These are phyloP conservation scores for Stomorhina lunata DNA, from an alignment of 2,888 invertebrate species.

Conservation along the genomic window DNA sequence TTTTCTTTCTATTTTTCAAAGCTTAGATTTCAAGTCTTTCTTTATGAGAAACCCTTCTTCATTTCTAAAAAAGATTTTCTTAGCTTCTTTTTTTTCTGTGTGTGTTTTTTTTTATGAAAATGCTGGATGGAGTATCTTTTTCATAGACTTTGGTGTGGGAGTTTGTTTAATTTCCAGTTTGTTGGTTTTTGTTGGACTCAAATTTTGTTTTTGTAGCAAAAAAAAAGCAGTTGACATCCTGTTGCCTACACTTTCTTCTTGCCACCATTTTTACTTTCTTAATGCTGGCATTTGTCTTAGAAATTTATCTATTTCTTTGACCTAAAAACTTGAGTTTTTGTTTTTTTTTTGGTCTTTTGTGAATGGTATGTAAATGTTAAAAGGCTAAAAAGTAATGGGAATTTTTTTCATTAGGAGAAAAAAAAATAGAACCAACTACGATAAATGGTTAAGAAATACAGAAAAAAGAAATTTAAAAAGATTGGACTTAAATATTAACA, in stretches of 20 bases:
- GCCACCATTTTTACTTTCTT: conserved; percentile 33
- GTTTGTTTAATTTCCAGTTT: conserved; percentile 14
- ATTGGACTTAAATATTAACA: no score
- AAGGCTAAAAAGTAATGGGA: conserved; percentile 14
- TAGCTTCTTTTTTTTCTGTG: neutral
- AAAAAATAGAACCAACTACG: no score
- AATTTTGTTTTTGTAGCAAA: neutral
- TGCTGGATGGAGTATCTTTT: no score
- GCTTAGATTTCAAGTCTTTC: neutral
- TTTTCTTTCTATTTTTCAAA: neutral
- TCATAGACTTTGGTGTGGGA: conserved; percentile 50
- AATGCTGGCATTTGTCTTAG: conserved; percentile 9
- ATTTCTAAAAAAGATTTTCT: neutral
- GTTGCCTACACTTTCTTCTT: conserved; percentile 62
- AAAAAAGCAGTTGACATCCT: conserved; percentile 55
- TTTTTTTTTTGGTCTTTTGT: neutral
- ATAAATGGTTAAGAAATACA: no score
- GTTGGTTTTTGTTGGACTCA: neutral
- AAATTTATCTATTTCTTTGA: conserved; percentile 41
- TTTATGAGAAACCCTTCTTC: conserved; percentile 42
- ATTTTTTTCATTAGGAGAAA: no score
- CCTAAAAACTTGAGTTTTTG: conserved; percentile 29
- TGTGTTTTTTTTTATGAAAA: neutral
- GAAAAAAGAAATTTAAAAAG: no score
- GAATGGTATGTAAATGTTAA: conserved; percentile 22